phyloP scores from a whole-genome alignment of 53 echinoderm and acorn worm genomes.

The Crossaster papposus region DNA sequence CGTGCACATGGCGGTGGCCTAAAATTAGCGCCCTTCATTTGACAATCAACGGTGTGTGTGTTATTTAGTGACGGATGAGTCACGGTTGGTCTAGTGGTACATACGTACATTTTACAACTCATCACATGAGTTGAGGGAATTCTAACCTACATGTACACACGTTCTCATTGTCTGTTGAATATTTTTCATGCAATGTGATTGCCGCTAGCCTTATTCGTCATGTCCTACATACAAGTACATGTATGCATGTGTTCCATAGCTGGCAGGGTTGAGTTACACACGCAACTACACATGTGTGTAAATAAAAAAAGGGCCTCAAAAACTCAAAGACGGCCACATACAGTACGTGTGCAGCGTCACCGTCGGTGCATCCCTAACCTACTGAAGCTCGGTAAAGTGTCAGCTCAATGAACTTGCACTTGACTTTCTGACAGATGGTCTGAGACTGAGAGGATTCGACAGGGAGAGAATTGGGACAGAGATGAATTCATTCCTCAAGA shows the following conservation, averaged over 20 bases:
- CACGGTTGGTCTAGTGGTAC: background rate
- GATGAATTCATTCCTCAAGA: background rate
- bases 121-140: background rate
- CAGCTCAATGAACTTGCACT: background rate
- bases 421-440: background rate
- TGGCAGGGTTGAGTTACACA: too few relatives aligned
- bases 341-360: background rate
- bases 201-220: too few relatives aligned
- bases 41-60: constrained; percentile 51
- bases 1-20: constrained; percentile 12
- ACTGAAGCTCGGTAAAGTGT: background rate
- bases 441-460: background rate
- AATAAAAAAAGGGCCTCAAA: too few relatives aligned
- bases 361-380: background rate
- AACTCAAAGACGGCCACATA: background rate
- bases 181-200: too few relatives aligned
- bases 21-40: constrained; percentile 51
- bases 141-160: background rate
- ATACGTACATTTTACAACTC: background rate
- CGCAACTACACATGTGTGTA: too few relatives aligned
- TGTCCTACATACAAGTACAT: too few relatives aligned
- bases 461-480: background rate
- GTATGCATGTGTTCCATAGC: too few relatives aligned
- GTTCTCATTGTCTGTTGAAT: too few relatives aligned
- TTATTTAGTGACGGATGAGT: constrained; percentile 20